phyloP scores from a whole-genome alignment of 2,113 vertebrate genomes.

The Gymnobelideus leadbeateri region DNA sequence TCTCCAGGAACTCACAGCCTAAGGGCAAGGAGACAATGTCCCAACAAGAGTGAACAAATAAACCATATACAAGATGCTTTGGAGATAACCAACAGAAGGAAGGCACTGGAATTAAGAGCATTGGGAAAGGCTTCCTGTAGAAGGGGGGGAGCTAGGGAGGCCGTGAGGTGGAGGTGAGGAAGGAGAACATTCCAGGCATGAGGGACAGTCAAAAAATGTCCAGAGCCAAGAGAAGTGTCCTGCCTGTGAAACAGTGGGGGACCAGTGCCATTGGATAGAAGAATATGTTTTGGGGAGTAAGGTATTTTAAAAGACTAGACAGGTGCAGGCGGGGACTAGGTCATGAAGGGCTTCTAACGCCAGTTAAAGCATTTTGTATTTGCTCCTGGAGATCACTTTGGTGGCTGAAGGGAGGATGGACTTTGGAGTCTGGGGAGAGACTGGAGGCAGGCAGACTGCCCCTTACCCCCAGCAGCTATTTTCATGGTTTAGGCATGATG shows the following conservation, averaged over 20 bases:
- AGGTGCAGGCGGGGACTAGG: neutral
- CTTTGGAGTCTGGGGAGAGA: neutral
- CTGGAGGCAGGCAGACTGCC: neutral
- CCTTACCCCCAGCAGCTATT: neutral
- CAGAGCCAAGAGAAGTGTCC: neutral
- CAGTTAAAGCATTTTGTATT: neutral
- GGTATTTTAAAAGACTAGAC: neutral
- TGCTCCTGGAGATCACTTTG: neutral
- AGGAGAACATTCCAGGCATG: neutral
- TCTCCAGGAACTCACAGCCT: neutral
- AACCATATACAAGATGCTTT: neutral
- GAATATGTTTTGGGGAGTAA: neutral
- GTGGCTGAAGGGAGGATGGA: neutral
- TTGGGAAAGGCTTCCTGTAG: neutral
- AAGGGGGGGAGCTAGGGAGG: neutral
- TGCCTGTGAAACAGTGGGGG: neutral
- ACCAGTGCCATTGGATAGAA: neutral
- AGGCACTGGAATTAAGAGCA: neutral
- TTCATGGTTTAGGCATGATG: neutral
- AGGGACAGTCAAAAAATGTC: neutral
- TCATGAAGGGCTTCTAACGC: neutral
- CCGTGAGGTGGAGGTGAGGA: neutral
- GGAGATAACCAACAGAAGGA: neutral
- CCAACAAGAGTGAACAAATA: neutral
- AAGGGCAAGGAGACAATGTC: neutral